Percentiles rank a stretch among this genome's conserved stretches.
These are phyloP conservation scores for Endomychus coccineus DNA, from an alignment of 2,888 invertebrate species.

Conservation along the genomic window DNA sequence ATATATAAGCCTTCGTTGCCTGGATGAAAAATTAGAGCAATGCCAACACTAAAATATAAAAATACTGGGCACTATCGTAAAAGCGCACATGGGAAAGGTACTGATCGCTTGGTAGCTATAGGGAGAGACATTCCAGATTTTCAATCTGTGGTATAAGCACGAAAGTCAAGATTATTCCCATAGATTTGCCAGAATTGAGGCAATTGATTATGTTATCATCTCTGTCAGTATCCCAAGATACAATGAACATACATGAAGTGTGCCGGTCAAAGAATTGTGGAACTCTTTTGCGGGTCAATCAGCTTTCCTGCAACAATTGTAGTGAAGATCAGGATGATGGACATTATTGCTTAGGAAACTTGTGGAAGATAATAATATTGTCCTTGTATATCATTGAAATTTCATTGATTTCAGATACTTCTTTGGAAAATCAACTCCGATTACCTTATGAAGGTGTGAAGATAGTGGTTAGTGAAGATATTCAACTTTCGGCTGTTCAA, in stretches of 20 bases:
- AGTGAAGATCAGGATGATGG: neutral
- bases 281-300: neutral
- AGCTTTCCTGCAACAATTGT: neutral
- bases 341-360: neutral
- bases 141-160: too few relatives aligned
- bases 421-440: neutral
- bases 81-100: too few relatives aligned
- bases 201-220: too few relatives aligned
- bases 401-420: neutral
- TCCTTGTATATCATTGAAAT: neutral
- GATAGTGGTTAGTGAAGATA: too few relatives aligned
- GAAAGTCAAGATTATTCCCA: too few relatives aligned
- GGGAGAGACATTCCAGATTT: too few relatives aligned
- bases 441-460: neutral
- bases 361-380: neutral
- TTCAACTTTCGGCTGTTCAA: too few relatives aligned
- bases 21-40: too few relatives aligned
- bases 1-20: neutral
- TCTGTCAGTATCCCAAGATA: neutral
- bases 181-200: too few relatives aligned
- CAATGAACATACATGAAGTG: slow-evolving; percentile 1
- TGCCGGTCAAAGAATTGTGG: neutral
- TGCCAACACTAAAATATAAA: neutral
- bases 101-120: too few relatives aligned
- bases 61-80: too few relatives aligned